phyloP scores from a whole-genome alignment of 2,797 vertebrate genomes.

The Microchirus variegatus region DNA sequence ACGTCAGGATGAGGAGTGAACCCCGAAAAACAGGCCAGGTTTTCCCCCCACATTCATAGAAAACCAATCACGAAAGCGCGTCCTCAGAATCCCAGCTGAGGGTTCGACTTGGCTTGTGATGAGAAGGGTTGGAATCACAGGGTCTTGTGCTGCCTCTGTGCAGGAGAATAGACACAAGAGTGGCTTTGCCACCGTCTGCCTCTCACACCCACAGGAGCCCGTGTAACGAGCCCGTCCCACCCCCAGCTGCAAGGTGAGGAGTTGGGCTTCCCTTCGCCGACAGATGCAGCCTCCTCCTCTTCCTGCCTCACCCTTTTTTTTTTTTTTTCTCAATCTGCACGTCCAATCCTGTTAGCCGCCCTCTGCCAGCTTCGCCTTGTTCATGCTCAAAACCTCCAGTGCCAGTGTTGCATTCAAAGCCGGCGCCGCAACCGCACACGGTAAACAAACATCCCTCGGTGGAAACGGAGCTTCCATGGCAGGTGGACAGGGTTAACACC shows the following conservation, averaged over 20 bases:
- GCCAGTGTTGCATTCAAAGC: constrained; percentile 29
- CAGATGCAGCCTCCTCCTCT: constrained; percentile 51
- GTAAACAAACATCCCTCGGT: constrained; percentile 37
- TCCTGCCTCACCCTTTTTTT: neutral
- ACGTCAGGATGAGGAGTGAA: constrained; percentile 9
- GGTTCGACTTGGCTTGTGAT: constrained; percentile 44
- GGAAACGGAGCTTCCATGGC: constrained; percentile 25
- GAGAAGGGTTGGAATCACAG: constrained; percentile 57
- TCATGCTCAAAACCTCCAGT: constrained; percentile 30
- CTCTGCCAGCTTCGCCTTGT: constrained; percentile 42
- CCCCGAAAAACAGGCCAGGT: constrained; percentile 1
- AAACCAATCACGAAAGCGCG: constrained; percentile 36
- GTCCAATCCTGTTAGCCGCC: constrained; percentile 68
- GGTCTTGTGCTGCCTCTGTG: constrained; percentile 44
- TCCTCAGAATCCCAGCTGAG: constrained; percentile 54
- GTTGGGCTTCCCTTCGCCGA: constrained; percentile 43
- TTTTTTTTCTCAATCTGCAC: constrained; percentile 67
- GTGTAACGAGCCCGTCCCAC: neutral
- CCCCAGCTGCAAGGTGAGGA: constrained; percentile 48
- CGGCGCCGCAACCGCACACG: constrained; percentile 35
- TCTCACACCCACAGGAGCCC: constrained; percentile 37
- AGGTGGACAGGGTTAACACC: constrained; percentile 54
- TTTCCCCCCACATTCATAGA: neutral
- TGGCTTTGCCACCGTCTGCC: constrained; percentile 38
- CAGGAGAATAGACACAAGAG: constrained; percentile 34